Conservation (phyloP, 2,113 vertebrate species). For the Paracyprichromis sp. region DNA sequence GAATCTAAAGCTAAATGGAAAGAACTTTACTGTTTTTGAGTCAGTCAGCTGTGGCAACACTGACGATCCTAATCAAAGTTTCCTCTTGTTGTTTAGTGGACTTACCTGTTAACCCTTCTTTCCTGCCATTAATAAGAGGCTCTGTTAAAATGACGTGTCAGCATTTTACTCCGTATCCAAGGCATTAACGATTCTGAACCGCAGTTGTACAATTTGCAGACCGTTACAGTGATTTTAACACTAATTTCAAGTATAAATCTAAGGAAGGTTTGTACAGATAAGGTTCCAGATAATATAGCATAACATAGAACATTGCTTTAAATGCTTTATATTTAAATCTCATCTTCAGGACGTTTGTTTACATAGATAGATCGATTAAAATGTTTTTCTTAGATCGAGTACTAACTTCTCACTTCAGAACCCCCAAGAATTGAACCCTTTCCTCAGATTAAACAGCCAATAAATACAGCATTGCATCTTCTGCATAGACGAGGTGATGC, state of each 20-base stretch:
- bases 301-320: not conserved
- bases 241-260: not conserved
- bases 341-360: not conserved
- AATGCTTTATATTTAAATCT: not conserved
- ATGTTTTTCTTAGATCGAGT: not conserved
- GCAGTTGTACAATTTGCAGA: not conserved
- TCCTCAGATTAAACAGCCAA: not conserved
- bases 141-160: not conserved
- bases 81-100: not conserved
- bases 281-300: not conserved
- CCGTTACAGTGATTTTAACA: not conserved
- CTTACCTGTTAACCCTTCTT: not conserved
- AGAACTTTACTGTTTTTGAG: not conserved
- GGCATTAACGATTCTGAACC: not conserved
- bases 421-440: not conserved
- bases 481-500: not conserved
- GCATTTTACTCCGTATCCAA: not conserved
- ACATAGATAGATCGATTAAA: rapidly evolving
- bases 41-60: not conserved
- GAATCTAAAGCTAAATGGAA: not conserved
- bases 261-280: rapidly evolving
- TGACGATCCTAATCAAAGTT: not conserved
- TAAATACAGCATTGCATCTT: not conserved
- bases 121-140: not conserved
- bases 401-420: not conserved